Evolutionary conservation across 2,888 invertebrate genomes (phyloP), one percentile per base, ranked within the genome.

Genomic region (Polyommatus iphigenia): DNA sequence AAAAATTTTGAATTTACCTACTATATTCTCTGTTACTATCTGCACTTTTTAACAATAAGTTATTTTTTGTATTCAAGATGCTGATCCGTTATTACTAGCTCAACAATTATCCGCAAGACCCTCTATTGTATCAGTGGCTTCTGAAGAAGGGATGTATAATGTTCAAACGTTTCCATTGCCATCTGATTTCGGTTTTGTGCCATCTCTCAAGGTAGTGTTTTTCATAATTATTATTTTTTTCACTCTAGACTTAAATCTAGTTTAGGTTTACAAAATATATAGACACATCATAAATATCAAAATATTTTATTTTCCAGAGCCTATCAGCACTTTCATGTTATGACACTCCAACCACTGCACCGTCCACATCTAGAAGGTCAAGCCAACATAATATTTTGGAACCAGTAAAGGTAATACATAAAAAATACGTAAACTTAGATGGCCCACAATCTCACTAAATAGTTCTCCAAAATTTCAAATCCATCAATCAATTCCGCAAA

Each of bases 51-150:
- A 20, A 62, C 20, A 62, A 7, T 71, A n/a, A 71, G 8, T 77
- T 62, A 46, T 24, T 62, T 78, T n/a, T 77, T 79, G 62, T 20
- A 18, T 78, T 78, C 67, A 76, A 94, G 94, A 94, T 84, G 87
- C 94, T 1, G 94, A 94, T 83, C 94, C 94, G 1, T 83, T 94
- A 76, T 83, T 94, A 62, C 80, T 94, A 67, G 94, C 94, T n/a
- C 91, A 92, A 80, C 93, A 94, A 80, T 82, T 94, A 76, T 94
- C 94, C 18, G 93, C 94, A 36, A 86, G 94, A 24, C 94, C 94
- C 3, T 94, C 94, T 5, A 93, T 94, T 80, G 94, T 94, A 20
- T 94, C 94, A 0, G 89, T 94, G 36, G 89, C 93, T 57, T 94
- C 94, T 24, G 94, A 94, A 84, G 94, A 94, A 83, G 94, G 94